A percentile compares a stretch with the other conserved stretches of the same genome.
These are phyloP conservation scores for Lottia gigantea DNA, from an alignment of 2,888 invertebrate genomes.

Conservation along the genomic window DNA sequence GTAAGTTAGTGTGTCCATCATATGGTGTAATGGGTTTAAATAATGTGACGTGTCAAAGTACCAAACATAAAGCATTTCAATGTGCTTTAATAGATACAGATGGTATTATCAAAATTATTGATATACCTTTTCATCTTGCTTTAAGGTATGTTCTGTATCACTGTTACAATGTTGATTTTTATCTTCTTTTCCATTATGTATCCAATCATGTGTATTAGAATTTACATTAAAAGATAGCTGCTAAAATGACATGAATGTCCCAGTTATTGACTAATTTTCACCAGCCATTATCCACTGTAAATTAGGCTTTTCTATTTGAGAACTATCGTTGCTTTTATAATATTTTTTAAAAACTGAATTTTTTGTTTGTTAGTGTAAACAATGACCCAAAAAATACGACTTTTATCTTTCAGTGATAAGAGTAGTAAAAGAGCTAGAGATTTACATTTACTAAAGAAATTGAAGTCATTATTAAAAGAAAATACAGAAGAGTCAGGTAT, in stretches of 20 bases:
- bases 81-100: constrained; percentile 87
- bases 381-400: too few relatives aligned
- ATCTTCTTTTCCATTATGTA: not conserved
- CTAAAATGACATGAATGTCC: too few relatives aligned
- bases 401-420: constrained; percentile 75
- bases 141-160: constrained; percentile 72
- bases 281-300: not conserved
- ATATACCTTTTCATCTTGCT: constrained; percentile 91
- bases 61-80: constrained; percentile 56
- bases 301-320: not conserved
- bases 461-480: constrained; percentile 67
- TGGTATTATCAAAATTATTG: constrained; percentile 83
- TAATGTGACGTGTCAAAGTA: constrained; percentile 67
- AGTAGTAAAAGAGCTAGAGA: constrained; percentile 89
- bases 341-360: too few relatives aligned
- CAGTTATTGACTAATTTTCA: not conserved
- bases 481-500: constrained; percentile 54
- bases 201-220: not conserved
- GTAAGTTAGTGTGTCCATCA: constrained; percentile 77
- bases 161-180: too few relatives aligned
- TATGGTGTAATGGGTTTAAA: constrained; percentile 84
- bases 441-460: constrained; percentile 83
- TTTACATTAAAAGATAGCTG: not conserved
- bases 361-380: too few relatives aligned
- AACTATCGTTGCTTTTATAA: constrained; percentile 11